Conservation (phyloP, 2,797 vertebrate species). For the Borostomias antarcticus region DNA sequence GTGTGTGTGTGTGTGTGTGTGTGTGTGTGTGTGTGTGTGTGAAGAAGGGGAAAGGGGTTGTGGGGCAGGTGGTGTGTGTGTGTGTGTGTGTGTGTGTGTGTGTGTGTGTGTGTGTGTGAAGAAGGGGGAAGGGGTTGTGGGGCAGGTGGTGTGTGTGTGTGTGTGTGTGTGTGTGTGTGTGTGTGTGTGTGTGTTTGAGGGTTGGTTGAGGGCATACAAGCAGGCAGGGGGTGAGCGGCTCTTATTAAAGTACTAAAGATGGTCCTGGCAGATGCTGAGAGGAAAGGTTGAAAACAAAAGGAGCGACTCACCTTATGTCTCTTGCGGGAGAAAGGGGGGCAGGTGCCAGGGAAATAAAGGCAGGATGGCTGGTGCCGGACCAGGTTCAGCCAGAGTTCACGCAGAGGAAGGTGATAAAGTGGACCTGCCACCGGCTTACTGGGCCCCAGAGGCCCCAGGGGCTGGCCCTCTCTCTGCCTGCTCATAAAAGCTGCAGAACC, state of each 20-base stretch:
- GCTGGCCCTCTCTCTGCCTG: conserved; percentile 46
- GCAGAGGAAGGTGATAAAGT: conserved; percentile 56
- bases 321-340: conserved; percentile 24
- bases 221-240: conserved; percentile 31
- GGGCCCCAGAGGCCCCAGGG: conserved; percentile 53
- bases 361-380: conserved; percentile 21
- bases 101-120: conserved; percentile 4
- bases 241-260: conserved; percentile 64
- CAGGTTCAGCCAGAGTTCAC: conserved; percentile 65
- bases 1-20: conserved; percentile 3
- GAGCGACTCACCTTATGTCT: conserved; percentile 47
- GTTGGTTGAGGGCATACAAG: conserved; percentile 25
- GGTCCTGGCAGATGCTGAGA: conserved; percentile 56
- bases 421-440: conserved; percentile 59
- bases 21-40: background rate
- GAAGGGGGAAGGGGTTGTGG: background rate
- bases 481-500: conserved; percentile 34
- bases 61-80: conserved; percentile 5
- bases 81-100: conserved; percentile 2
- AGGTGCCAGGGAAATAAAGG: conserved; percentile 55
- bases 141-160: background rate
- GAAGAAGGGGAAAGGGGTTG: background rate
- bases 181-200: conserved; percentile 18
- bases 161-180: conserved; percentile 17
- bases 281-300: conserved; percentile 51